phyloP scores from a whole-genome alignment of 2,888 invertebrate species.

The Mayetiola destructor region DNA sequence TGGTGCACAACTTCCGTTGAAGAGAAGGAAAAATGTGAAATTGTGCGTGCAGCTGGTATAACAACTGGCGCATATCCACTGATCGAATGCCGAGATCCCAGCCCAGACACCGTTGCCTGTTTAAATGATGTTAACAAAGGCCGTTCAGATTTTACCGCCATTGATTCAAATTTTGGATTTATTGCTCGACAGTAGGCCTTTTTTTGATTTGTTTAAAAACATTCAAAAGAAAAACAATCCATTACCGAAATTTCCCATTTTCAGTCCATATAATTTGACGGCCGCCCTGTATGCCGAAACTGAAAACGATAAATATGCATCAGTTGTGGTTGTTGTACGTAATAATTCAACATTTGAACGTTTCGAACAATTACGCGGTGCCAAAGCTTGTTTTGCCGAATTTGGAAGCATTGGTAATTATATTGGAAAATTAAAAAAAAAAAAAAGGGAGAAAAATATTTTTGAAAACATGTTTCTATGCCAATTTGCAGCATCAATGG shows the following conservation, averaged over 20 bases:
- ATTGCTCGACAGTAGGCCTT: constrained; percentile 42
- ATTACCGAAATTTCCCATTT: constrained; percentile 12
- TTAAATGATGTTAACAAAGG: constrained; percentile 38
- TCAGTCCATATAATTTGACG: constrained; percentile 41
- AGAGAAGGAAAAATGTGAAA: constrained; percentile 46
- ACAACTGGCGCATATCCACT: constrained; percentile 44
- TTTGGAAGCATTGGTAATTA: constrained; percentile 47
- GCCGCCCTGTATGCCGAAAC: constrained; percentile 47
- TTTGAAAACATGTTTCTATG: not conserved
- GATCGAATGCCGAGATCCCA: constrained; percentile 38
- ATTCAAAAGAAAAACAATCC: not conserved
- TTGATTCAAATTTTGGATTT: constrained; percentile 48
- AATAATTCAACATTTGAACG: constrained; percentile 33
- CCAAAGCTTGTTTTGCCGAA: constrained; percentile 49
- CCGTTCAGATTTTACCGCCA: constrained; percentile 43
- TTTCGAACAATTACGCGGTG: constrained; percentile 41
- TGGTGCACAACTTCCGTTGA: constrained; percentile 45
- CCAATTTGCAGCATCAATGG: constrained; percentile 43
- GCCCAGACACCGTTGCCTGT: constrained; percentile 38
- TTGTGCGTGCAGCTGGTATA: constrained; percentile 42
- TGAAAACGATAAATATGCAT: constrained; percentile 34
- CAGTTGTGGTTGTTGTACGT: constrained; percentile 42
- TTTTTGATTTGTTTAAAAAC: not conserved
- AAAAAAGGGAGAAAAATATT: not conserved
- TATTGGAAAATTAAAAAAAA: not conserved